These are phyloP conservation scores for Hypotaenidia okinawae DNA, from an alignment of 2,797 vertebrate species.

Conservation along the genomic window DNA sequence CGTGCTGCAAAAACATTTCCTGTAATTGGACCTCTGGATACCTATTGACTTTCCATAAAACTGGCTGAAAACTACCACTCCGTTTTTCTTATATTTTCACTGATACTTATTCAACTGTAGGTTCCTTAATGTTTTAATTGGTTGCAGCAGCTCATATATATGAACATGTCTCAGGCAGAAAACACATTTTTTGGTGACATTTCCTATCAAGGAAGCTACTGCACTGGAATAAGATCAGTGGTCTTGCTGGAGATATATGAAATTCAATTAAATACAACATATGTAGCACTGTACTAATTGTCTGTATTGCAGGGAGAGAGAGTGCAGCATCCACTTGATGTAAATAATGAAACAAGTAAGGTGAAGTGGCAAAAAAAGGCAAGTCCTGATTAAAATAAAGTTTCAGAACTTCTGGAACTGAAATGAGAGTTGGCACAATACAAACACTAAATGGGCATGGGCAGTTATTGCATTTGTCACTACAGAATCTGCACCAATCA, in stretches of 20 bases:
- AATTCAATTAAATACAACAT: neutral
- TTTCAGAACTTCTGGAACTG: neutral
- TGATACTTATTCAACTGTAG: conserved; percentile 31
- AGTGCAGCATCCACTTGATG: neutral
- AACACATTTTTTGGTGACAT: neutral
- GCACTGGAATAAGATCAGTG: neutral
- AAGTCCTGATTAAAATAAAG: neutral
- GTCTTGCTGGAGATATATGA: neutral
- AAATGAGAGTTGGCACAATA: neutral
- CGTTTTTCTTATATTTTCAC: neutral
- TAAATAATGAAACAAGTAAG: neutral
- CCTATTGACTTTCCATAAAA: conserved; percentile 38
- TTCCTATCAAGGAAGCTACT: neutral
- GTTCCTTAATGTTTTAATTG: conserved; percentile 48
- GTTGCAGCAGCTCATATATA: conserved; percentile 19
- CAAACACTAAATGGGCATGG: neutral
- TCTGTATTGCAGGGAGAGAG: neutral
- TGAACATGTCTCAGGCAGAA: neutral
- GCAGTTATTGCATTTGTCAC: neutral
- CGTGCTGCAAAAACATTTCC: conserved; percentile 51
- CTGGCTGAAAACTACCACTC: conserved; percentile 13
- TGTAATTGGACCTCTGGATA: conserved; percentile 55
- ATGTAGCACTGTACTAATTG: neutral
- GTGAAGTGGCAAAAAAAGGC: neutral
- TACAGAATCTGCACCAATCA: neutral